phyloP scores from a whole-genome alignment of 1,140 invertebrate genomes.

The Macrobrachium nipponense region DNA sequence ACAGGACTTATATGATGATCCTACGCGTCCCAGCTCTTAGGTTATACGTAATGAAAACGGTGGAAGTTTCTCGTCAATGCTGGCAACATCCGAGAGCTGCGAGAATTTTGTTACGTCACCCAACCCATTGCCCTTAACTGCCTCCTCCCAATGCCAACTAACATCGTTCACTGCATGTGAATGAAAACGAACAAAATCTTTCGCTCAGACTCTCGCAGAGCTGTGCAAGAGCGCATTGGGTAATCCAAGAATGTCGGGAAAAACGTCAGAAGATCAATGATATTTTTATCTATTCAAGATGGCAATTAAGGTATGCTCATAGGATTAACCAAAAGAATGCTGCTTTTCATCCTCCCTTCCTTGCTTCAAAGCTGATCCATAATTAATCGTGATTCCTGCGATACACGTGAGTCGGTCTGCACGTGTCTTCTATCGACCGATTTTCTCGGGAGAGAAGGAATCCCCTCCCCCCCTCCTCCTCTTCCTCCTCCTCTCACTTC shows the following conservation, averaged over 20 bases:
- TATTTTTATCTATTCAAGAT: no score
- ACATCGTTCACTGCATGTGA: conserved; percentile 18
- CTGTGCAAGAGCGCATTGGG: neutral
- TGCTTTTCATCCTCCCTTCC: neutral
- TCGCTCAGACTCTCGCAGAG: neutral
- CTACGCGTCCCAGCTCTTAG: neutral
- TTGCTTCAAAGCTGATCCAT: neutral
- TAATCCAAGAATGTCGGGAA: neutral
- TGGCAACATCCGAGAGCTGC: conserved; percentile 9
- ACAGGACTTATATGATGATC: no score
- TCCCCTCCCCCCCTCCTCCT: neutral
- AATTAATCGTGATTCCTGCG: neutral
- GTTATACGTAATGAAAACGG: neutral
- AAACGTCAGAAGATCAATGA: no score
- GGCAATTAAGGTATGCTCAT: neutral
- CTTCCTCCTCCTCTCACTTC: neutral
- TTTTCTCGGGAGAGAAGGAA: neutral
- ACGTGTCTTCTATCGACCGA: conserved; percentile 19
- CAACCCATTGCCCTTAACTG: conserved; percentile 18
- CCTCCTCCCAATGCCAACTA: conserved; percentile 8
- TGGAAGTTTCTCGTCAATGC: no score
- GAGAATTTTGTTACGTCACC: conserved; percentile 43
- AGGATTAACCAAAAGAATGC: neutral
- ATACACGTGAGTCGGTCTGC: conserved; percentile 35
- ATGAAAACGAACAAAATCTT: neutral